phyloP scores from a whole-genome alignment of 1,140 invertebrate species.

The Conopomorpha cramerella region DNA sequence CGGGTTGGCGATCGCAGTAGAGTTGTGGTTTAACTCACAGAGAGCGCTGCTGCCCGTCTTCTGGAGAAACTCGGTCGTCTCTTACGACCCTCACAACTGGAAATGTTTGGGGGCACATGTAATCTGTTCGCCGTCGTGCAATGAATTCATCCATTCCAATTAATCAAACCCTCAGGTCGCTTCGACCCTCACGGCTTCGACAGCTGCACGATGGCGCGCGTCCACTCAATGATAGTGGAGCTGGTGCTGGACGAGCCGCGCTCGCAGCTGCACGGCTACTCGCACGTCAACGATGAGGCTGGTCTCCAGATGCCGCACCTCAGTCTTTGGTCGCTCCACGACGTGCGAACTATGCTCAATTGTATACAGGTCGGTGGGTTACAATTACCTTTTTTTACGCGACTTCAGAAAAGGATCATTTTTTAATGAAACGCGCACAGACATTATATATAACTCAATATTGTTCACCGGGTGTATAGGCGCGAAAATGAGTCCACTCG shows the following conservation, averaged over 20 bases:
- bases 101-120: no score
- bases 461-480: no score
- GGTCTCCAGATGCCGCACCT: conserved; percentile 82
- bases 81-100: no score
- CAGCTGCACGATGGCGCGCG: conserved; percentile 75
- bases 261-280: conserved; percentile 77
- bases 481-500: no score
- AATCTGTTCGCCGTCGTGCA: no score
- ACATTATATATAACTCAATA: no score
- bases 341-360: conserved; percentile 76
- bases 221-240: conserved; percentile 78
- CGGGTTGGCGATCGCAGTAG: no score
- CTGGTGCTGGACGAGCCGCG: conserved; percentile 78
- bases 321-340: conserved; percentile 78
- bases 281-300: conserved; percentile 82
- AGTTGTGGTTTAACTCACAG: no score
- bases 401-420: no score
- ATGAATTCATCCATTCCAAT: conserved; percentile 1
- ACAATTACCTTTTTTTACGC: not conserved
- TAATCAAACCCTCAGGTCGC: conserved; percentile 43
- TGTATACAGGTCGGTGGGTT: conserved; percentile 70
- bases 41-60: no score
- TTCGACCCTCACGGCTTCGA: conserved; percentile 76
- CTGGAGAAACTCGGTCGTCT: no score
- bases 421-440: no score